Conservation (phyloP, 1,140 invertebrate genomes). For the Magallana ariakensis region DNA sequence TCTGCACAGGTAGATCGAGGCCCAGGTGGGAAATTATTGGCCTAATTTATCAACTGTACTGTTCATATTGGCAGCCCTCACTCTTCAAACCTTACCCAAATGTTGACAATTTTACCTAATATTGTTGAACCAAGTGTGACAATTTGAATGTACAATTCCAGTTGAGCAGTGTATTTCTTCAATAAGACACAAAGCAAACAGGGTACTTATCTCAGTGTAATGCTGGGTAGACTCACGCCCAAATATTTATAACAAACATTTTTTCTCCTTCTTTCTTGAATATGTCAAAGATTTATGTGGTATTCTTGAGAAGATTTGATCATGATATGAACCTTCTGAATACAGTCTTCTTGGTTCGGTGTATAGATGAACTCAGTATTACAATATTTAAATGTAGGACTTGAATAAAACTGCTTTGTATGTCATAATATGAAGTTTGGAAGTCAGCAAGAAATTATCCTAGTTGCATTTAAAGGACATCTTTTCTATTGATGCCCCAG, state of each 20-base stretch:
- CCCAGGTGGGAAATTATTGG: constrained; percentile 2
- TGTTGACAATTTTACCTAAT: constrained; percentile 28
- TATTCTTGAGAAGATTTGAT: background rate
- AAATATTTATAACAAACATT: constrained; percentile 21
- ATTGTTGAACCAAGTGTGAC: constrained; percentile 27
- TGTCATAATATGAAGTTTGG: background rate
- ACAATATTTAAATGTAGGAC: background rate
- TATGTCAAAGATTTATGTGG: constrained; percentile 12
- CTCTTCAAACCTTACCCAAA: constrained; percentile 20
- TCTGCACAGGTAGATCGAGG: background rate
- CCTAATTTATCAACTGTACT: constrained; percentile 28
- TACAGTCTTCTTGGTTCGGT: background rate
- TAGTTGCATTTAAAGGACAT: too few relatives aligned
- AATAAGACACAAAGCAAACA: background rate
- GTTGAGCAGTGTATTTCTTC: background rate
- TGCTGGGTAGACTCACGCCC: background rate
- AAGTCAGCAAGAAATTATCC: too few relatives aligned
- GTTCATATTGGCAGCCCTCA: background rate
- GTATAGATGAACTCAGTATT: background rate
- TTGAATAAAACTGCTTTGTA: background rate
- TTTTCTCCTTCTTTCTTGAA: background rate
- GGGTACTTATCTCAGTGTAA: constrained; percentile 10
- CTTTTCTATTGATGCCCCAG: too few relatives aligned
- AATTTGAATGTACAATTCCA: constrained; percentile 23
- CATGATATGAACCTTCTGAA: background rate